Conservation (phyloP, 2,113 vertebrate genomes). For the Melanocharis versteri region DNA sequence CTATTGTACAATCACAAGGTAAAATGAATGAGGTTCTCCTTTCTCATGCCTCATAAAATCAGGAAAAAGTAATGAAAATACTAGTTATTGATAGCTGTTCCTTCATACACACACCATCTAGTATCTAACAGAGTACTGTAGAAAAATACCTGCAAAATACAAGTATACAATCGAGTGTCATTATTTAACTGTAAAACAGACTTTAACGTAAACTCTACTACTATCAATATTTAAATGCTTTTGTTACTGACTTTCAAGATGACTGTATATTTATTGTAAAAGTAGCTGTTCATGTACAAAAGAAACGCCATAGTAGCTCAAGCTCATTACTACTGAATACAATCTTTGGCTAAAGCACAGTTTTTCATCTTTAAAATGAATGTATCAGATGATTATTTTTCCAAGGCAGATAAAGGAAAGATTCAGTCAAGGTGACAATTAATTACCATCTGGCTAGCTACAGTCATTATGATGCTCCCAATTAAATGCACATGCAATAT, state of each 20-base stretch:
- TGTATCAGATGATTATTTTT: not conserved
- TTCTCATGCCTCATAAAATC: not conserved
- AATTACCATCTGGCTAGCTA: constrained; percentile 39
- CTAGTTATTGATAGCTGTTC: not conserved
- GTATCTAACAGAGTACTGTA: not conserved
- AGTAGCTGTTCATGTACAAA: not conserved
- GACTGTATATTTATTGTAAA: not conserved
- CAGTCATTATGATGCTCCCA: not conserved
- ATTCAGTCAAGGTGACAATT: constrained; percentile 66
- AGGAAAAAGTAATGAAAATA: not conserved
- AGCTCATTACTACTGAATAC: not conserved
- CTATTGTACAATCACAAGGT: not conserved
- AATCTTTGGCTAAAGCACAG: not conserved
- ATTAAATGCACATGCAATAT: not conserved
- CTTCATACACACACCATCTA: not conserved
- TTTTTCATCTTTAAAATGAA: not conserved
- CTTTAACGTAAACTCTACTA: not conserved
- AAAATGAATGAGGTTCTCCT: not conserved
- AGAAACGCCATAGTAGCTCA: not conserved
- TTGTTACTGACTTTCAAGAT: not conserved
- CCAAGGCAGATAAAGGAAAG: not conserved
- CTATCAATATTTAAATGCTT: not conserved
- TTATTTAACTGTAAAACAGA: not conserved
- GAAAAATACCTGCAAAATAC: not conserved
- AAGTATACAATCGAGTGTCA: not conserved